These are phyloP conservation scores for Muscina levida DNA, from an alignment of 2,888 invertebrate genomes.

Conservation along the genomic window DNA sequence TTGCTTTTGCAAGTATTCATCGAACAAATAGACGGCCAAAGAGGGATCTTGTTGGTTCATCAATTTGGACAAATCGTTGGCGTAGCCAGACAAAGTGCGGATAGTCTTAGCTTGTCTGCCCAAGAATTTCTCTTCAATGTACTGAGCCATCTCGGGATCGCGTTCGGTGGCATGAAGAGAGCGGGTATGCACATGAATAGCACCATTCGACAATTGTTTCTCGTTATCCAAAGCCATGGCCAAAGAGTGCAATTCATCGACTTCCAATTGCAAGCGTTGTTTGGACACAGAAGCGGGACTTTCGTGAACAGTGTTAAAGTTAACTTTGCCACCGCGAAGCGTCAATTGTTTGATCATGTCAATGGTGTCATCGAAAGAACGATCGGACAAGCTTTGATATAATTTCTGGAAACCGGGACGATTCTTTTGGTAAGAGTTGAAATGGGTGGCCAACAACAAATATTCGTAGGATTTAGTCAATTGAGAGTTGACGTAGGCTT, in stretches of 20 bases:
- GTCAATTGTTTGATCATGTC: conserved; percentile 89
- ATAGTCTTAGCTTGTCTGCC: conserved; percentile 85
- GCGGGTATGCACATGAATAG: conserved; percentile 85
- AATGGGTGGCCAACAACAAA: conserved; percentile 87
- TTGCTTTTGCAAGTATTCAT: conserved; percentile 82
- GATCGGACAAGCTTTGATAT: conserved; percentile 87
- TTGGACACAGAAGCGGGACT: conserved; percentile 67
- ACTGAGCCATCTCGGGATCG: conserved; percentile 88
- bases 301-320: conserved; percentile 80
- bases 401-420: conserved; percentile 88
- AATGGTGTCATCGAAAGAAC: conserved; percentile 87
- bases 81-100: conserved; percentile 87
- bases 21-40: conserved; percentile 87
- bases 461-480: conserved; percentile 88
- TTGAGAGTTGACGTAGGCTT: conserved; percentile 82
- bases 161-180: conserved; percentile 82
- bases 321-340: conserved; percentile 85
- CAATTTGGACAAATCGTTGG: conserved; percentile 86
- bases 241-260: conserved; percentile 85
- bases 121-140: conserved; percentile 88
- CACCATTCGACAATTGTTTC: conserved; percentile 86
- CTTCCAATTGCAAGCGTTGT: conserved; percentile 68
- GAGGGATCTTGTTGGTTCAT: conserved; percentile 83
- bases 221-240: conserved; percentile 88
- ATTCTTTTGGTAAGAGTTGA: conserved; percentile 88